Base-by-base conservation (phyloP, 2,113 vertebrate species). In the Channa argus region DNA sequence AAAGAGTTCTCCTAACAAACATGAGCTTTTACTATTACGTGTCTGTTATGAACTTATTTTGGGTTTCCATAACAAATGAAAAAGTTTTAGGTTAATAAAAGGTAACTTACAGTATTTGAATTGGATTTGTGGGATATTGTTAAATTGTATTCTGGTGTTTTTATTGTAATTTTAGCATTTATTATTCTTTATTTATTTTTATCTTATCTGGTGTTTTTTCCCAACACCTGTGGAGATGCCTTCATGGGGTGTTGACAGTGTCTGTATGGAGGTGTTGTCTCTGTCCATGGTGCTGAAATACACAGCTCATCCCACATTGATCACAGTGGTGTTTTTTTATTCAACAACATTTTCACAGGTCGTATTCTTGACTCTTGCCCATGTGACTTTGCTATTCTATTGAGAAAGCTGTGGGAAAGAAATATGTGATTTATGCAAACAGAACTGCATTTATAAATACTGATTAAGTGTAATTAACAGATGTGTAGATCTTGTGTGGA, bases 201-300 rank as follows among this genome's bases (percentile, higher is more conserved):
- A 43, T 3, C 3, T 5, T 0, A 52, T 52, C 52, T 52, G 5
- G 4, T 37, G 15, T 58, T 51, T 47, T 10, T 47, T 56, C 60
- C 15, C 33, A 45, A 11, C 33, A 44, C 13, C 50, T 3, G 15
- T 38, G 4, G 11, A 38, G 12, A 39, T 8, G 33, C 11, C 8
- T 24, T 52, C 7, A 52, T 53, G 5, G 13, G 8, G 13, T 34
- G 60, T 52, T 52, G 47, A 2, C 41, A 44, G 38, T 34, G 34
- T 56, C n/a, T 56, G 9, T 5, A 3, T 6, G 24, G 13, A 55
- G 1, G 4, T 71, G n/a, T 4, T 70, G 37, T 15, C 36, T 37
- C 58, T 81, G 59, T 64, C 80, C 51, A 3, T 53, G 64, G 76
- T 75, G 59, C 77, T 81, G 61, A 83, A 84, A 68, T 47, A 12